Conservation (phyloP, 2,888 invertebrate genomes). For the Parnassius glacialis region DNA sequence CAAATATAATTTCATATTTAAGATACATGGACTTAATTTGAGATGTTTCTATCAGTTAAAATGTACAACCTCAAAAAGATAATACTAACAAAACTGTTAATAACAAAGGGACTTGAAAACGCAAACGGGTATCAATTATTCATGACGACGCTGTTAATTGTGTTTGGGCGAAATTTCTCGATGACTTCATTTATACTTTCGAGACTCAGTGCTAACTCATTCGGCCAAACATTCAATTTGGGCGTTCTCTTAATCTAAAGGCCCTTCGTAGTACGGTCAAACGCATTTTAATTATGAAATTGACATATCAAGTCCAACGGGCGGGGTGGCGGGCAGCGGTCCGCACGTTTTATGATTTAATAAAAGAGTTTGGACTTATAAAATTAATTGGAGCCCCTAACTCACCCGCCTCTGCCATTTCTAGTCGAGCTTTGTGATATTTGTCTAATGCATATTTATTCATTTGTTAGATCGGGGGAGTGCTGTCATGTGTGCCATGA, state of each 20-base stretch:
- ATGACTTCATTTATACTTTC: constrained; percentile 65
- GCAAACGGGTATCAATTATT: constrained; percentile 49
- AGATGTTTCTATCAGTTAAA: no score
- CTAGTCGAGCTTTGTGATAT: constrained; percentile 60
- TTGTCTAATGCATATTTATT: constrained; percentile 77
- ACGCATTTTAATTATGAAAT: constrained; percentile 80
- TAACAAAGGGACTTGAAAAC: constrained; percentile 3
- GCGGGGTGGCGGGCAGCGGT: constrained; percentile 44
- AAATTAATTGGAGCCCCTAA: constrained; percentile 63
- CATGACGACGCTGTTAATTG: constrained; percentile 64
- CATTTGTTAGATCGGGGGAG: constrained; percentile 60
- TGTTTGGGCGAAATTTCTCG: constrained; percentile 58
- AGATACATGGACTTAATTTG: no score
- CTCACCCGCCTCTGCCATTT: constrained; percentile 51
- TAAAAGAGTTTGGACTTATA: constrained; percentile 73
- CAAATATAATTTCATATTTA: no score
- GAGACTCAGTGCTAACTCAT: constrained; percentile 52
- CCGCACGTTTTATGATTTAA: constrained; percentile 73
- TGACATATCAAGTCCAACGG: constrained; percentile 66
- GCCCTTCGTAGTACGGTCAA: constrained; percentile 69
- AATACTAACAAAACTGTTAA: no score
- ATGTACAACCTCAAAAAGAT: no score
- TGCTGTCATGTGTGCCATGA: constrained; percentile 53
- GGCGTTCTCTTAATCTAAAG: constrained; percentile 62
- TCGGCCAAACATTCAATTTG: constrained; percentile 63